These are phyloP conservation scores for Ormyrus nitidulus DNA, from an alignment of 2,888 invertebrate genomes.

Conservation along the genomic window DNA sequence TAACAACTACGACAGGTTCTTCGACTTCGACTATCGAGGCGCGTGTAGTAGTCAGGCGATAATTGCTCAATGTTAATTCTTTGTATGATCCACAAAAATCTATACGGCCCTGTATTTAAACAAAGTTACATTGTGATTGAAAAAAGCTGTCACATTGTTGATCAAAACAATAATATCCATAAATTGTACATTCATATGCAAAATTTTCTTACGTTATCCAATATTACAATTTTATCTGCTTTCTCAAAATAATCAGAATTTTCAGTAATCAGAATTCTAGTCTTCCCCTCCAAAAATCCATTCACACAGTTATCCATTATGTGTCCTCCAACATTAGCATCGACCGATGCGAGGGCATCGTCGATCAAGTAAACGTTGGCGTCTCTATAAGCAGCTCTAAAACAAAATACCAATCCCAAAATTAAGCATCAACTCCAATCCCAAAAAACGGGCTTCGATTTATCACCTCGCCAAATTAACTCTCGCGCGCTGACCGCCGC, in stretches of 20 bases:
- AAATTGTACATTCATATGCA: not conserved
- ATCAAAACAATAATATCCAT: not conserved
- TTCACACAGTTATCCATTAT: conserved; percentile 84
- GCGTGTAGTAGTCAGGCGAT: not conserved
- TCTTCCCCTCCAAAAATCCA: conserved; percentile 80
- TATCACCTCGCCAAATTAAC: conserved; percentile 83
- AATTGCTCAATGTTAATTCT: not conserved
- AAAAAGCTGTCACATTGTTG: too few species aligned
- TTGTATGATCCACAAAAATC: not conserved
- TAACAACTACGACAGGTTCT: not conserved
- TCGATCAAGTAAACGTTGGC: conserved; percentile 88
- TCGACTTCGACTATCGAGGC: not conserved
- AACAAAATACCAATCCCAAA: not conserved
- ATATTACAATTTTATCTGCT: conserved; percentile 65
- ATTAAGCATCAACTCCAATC: too few species aligned
- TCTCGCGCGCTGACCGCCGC: conserved; percentile 85
- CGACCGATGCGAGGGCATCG: conserved; percentile 88
- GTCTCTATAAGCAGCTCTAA: conserved; percentile 83
- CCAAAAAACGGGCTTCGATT: too few species aligned
- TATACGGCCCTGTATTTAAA: too few species aligned
- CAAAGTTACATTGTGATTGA: too few species aligned
- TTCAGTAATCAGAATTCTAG: conserved; percentile 85
- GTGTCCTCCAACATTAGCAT: conserved; percentile 84
- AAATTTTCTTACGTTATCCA: conserved; percentile 78
- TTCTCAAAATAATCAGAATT: conserved; percentile 82